These are phyloP conservation scores for Actinostola sp. DNA, from an alignment of 92 coral and sea anemone species.

Conservation along the genomic window DNA sequence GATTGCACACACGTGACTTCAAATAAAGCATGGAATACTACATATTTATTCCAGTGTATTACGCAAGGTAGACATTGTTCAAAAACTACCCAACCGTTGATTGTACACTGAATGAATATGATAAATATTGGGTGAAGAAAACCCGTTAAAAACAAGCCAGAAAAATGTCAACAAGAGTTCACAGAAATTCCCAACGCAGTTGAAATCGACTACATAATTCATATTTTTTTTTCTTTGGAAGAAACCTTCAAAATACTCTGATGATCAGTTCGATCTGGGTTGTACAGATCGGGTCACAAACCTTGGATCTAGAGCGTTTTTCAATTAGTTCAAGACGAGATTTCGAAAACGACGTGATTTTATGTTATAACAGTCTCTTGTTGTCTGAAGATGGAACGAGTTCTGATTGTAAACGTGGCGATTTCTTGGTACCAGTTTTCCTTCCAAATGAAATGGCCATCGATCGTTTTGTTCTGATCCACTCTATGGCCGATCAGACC, in stretches of 20 bases:
- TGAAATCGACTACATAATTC: constrained; percentile 10
- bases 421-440: constrained; percentile 16
- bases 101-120: neutral
- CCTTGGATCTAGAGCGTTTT: neutral
- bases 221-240: constrained; percentile 1
- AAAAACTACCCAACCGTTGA: neutral
- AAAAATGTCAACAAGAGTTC: constrained; percentile 17
- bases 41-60: too few species aligned
- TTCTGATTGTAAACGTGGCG: constrained; percentile 49
- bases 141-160: constrained; percentile 3
- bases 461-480: neutral
- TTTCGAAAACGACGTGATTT: too few species aligned
- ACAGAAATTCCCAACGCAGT: neutral
- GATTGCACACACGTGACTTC: too few species aligned
- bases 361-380: neutral
- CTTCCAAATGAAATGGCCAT: constrained; percentile 18
- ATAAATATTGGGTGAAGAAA: neutral
- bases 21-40: too few species aligned
- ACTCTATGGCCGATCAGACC: neutral
- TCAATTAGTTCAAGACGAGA: too few species aligned
- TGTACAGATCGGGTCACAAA: neutral
- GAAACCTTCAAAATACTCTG: neutral
- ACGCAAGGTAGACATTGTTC: neutral
- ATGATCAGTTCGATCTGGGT: neutral
- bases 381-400: constrained; percentile 14